Evolutionary conservation across 2,797 vertebrate species (phyloP), one percentile per base, ranked within the genome.

Genomic region (Caiman crocodilus): DNA sequence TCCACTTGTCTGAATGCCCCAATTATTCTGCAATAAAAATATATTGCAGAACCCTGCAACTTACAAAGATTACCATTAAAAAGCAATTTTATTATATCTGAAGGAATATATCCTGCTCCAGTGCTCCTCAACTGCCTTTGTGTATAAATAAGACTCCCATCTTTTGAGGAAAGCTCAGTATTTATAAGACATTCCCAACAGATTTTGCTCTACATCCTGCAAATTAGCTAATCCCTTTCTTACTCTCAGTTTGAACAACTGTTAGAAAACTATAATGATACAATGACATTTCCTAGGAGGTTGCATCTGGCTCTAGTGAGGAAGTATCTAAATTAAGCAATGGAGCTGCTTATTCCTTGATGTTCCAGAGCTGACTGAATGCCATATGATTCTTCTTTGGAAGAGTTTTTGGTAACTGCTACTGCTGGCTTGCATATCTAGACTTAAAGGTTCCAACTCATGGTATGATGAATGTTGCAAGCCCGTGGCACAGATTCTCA

Each of bases 321-420:
- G 18, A 92, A 95, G 8, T 11, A 4, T 35, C 85, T 25, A 65
- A 85, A 91, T 58, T 59, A 83, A 95, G 74, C 71, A 88, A 90
- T 20, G 15, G 56, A 67, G 30, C 0, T 0, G 50, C 50, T 79
- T n/a, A 14, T 42, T 42, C 25, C 69, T 7, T 2, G 69, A 23
- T 42, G 21, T 35, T 56, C 61, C 26, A 60, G 13, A 3, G 59
- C 90, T 75, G 79, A 10, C 64, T 80, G 76, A 42, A 64, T 2
- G 15, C n/a, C 79, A 92, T 76, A 20, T 82, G 28, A 10, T 81
- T 2, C 0, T 26, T 83, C 28, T 15, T 32, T 21, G 67, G 20
- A 35, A 71, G 35, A 14, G 60, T 95, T 59, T 5, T 32, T 3
- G 16, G 50, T 71, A 17, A 76, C 76, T 80, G 88, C 28, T 17